Conservation (phyloP, 2,888 invertebrate species). For the Strigamia transsilvanica region DNA sequence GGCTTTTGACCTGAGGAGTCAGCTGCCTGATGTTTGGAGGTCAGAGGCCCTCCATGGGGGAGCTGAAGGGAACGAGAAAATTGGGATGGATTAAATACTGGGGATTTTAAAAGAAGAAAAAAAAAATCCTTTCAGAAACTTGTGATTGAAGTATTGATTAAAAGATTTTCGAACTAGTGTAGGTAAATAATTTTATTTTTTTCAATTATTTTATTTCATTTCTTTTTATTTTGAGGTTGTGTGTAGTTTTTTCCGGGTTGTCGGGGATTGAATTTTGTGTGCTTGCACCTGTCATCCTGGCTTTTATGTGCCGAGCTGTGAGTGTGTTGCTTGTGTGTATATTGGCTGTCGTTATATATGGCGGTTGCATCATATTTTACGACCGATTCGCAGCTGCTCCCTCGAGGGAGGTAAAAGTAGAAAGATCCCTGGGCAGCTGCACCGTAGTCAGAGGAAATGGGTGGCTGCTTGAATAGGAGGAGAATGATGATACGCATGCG, state of each 20-base stretch:
- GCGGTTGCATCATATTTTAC: constrained; percentile 38
- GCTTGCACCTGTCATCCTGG: constrained; percentile 37
- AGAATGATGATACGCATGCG: constrained; percentile 42
- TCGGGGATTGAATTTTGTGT: constrained; percentile 26
- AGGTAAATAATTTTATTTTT: background rate
- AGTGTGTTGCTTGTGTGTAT: constrained; percentile 27
- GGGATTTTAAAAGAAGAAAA: background rate
- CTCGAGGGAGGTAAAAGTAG: constrained; percentile 41
- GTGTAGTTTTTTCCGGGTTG: background rate
- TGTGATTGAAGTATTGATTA: no score
- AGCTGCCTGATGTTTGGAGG: constrained; percentile 14
- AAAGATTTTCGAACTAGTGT: no score
- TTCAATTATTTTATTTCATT: background rate
- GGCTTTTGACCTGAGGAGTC: constrained; percentile 34
- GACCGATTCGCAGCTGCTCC: constrained; percentile 37
- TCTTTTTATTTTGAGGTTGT: background rate
- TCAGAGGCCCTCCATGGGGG: constrained; percentile 7
- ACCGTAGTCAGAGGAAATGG: constrained; percentile 37
- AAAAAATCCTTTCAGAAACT: background rate
- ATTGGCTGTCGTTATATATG: constrained; percentile 42
- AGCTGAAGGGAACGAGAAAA: background rate
- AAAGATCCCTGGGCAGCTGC: constrained; percentile 29
- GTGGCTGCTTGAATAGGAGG: constrained; percentile 37
- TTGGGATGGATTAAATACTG: background rate
- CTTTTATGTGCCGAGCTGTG: constrained; percentile 38